phyloP scores from a whole-genome alignment of 2,113 vertebrate genomes.

The Heteronetta atricapilla region DNA sequence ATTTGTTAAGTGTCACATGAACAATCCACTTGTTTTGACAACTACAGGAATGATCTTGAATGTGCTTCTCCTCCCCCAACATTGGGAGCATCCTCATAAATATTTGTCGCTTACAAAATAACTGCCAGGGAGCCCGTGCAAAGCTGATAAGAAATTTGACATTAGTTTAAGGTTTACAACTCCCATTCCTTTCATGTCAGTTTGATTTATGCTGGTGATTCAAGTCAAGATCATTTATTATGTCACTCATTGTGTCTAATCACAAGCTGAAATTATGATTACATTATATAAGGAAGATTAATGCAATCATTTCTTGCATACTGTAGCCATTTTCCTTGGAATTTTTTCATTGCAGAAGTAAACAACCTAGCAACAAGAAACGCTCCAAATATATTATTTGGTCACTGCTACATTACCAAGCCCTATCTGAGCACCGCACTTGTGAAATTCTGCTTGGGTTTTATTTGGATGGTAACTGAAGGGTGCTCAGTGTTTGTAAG shows the following conservation, averaged over 20 bases:
- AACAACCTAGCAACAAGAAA: constrained; percentile 45
- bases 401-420: background rate
- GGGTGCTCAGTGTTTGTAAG: constrained; percentile 23
- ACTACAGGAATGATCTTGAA: constrained; percentile 41
- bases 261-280: constrained; percentile 56
- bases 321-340: background rate
- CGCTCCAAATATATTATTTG: background rate
- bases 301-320: background rate
- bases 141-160: constrained; percentile 66
- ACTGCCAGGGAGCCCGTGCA: background rate
- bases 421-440: background rate
- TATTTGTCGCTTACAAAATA: constrained; percentile 2
- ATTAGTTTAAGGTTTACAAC: constrained; percentile 25
- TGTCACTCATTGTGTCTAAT: constrained; percentile 33
- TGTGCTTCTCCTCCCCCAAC: background rate
- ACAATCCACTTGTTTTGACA: constrained; percentile 58
- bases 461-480: constrained; percentile 19
- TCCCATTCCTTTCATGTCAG: constrained; percentile 31
- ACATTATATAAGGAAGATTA: constrained; percentile 34
- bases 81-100: constrained; percentile 43
- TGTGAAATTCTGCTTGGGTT: constrained; percentile 25
- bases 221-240: constrained; percentile 24
- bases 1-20: constrained; percentile 51
- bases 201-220: constrained; percentile 41
- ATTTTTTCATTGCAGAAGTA: constrained; percentile 31